Conservation (phyloP, 2,888 invertebrate species). For the Muschampia plurimacula region DNA sequence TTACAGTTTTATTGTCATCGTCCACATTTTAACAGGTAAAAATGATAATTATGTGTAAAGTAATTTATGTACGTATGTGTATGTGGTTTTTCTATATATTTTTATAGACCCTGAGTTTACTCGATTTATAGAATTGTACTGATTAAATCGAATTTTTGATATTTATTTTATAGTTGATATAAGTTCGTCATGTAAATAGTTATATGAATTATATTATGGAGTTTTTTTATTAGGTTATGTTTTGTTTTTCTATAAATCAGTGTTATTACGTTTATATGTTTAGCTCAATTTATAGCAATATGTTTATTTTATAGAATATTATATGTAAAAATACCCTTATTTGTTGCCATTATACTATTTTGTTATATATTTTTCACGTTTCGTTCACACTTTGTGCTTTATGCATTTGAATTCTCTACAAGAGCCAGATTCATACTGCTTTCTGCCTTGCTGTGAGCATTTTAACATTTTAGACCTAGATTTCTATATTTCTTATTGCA, state of each 20-base stretch:
- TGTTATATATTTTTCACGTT: slow-evolving; percentile 12
- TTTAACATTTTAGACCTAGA: background rate
- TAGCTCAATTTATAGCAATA: slow-evolving; percentile 22
- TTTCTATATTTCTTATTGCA: background rate
- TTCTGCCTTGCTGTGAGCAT: slow-evolving; percentile 1
- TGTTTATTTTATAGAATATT: slow-evolving; percentile 15
- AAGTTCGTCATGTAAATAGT: slow-evolving; percentile 21
- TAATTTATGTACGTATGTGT: slow-evolving; percentile 43
- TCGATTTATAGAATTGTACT: slow-evolving; percentile 26
- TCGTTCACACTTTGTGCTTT: slow-evolving; percentile 24
- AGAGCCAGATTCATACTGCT: background rate
- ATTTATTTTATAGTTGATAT: slow-evolving; percentile 13
- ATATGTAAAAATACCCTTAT: background rate
- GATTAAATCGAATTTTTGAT: slow-evolving; percentile 8
- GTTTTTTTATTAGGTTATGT: slow-evolving; percentile 24
- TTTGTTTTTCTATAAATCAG: slow-evolving; percentile 16
- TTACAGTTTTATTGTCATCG: slow-evolving; percentile 54
- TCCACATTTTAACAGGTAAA: slow-evolving; percentile 56
- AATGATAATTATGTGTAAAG: slow-evolving; percentile 26
- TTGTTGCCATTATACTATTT: slow-evolving; percentile 8
- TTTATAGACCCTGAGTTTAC: slow-evolving; percentile 32
- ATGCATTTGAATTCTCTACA: slow-evolving; percentile 28
- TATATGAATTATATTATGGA: slow-evolving; percentile 25
- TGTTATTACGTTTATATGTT: slow-evolving; percentile 4
- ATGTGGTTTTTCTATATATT: slow-evolving; percentile 42